Percentiles rank a stretch among this genome's conserved stretches.
These are phyloP conservation scores for roundworm (Caenorhabditis elegans) DNA, from an alignment of 1,140 invertebrate genomes.

Conservation along the genomic window DNA sequence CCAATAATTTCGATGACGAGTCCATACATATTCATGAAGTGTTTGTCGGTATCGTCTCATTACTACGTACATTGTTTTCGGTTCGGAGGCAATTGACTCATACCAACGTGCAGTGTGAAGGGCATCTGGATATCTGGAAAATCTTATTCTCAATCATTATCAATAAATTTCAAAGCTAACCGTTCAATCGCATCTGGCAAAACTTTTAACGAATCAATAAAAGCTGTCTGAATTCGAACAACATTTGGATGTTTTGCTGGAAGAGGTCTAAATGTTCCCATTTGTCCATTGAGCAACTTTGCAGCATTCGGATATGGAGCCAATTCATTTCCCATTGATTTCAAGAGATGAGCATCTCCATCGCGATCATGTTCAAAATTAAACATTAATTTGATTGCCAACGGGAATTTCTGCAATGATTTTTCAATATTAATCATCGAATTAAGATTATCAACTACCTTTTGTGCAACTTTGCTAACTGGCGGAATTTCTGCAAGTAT, in stretches of 20 bases:
- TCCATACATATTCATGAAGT: slow-evolving; percentile 39
- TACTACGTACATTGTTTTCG: slow-evolving; percentile 47
- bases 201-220: slow-evolving; percentile 41
- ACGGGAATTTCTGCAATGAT: slow-evolving; percentile 45
- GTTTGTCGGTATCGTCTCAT: slow-evolving; percentile 51
- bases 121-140: slow-evolving; percentile 42
- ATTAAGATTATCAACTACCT: background rate
- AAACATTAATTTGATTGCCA: slow-evolving; percentile 52
- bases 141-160: background rate
- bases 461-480: background rate
- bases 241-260: slow-evolving; percentile 49
- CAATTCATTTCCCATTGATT: slow-evolving; percentile 46
- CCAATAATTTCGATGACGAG: slow-evolving; percentile 41
- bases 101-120: slow-evolving; percentile 41
- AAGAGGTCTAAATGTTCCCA: slow-evolving; percentile 40
- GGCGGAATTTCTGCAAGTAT: background rate
- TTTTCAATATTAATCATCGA: background rate
- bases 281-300: slow-evolving; percentile 34
- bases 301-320: slow-evolving; percentile 39
- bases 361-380: slow-evolving; percentile 42
- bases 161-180: background rate
- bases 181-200: slow-evolving; percentile 30
- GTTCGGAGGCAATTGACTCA: slow-evolving; percentile 36
- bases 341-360: slow-evolving; percentile 42
- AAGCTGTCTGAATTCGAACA: slow-evolving; percentile 46